These are phyloP conservation scores for Sthenelais limicola DNA, from an alignment of 2,888 invertebrate genomes.

Conservation along the genomic window DNA sequence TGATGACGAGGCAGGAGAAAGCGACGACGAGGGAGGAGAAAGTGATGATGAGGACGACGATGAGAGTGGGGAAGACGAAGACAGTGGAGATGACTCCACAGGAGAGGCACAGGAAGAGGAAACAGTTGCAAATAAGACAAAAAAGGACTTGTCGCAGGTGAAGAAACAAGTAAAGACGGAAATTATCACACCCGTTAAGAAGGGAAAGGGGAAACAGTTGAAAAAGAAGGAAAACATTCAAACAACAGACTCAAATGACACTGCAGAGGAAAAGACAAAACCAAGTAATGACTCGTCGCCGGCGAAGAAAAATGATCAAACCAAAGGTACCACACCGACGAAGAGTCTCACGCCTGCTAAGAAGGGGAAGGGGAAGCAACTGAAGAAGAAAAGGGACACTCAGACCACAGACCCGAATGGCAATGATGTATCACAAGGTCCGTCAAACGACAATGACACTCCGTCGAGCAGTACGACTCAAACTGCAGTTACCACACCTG, in stretches of 20 bases:
- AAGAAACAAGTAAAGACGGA: background rate
- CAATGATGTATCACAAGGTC: background rate
- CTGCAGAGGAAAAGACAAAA: background rate
- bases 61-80: constrained; percentile 42
- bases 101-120: background rate
- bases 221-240: constrained; percentile 14
- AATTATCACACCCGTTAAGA: background rate
- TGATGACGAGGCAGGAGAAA: constrained; percentile 39
- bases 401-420: no score
- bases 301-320: background rate
- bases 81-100: constrained; percentile 4
- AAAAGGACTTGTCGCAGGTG: background rate
- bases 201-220: constrained; percentile 29
- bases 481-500: background rate
- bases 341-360: background rate
- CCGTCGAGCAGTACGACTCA: no score
- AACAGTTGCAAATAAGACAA: background rate
- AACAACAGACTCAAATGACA: background rate
- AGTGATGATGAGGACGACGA: constrained; percentile 36
- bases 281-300: background rate
- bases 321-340: background rate
- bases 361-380: background rate
- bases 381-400: constrained; percentile 3
- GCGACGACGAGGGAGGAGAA: constrained; percentile 34
- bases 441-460: background rate